Percentiles rank a stretch among this genome's conserved stretches.
These are phyloP conservation scores for Argyra leucocephala DNA, from an alignment of 2,888 invertebrate genomes.

Conservation along the genomic window DNA sequence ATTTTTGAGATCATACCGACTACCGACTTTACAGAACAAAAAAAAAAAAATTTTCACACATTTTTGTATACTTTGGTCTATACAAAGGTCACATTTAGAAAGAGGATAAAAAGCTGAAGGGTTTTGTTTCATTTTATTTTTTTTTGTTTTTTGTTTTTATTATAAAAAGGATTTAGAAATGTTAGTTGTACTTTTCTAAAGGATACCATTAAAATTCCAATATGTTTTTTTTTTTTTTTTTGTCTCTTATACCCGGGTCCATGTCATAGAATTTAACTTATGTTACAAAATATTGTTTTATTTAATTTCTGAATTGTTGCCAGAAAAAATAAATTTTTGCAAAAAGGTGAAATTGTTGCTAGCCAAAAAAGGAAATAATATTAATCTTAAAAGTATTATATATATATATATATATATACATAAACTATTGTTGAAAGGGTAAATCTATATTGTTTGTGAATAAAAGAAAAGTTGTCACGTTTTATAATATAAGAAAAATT, in stretches of 20 bases:
- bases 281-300: not conserved
- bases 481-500: not conserved
- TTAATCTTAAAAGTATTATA: too few species aligned
- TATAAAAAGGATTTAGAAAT: not conserved
- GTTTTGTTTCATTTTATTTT: not conserved
- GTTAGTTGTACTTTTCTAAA: not conserved
- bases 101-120: too few species aligned
- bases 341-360: not conserved
- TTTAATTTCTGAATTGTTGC: not conserved
- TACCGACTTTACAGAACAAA: not conserved
- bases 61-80: too few species aligned
- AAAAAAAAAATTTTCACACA: not conserved
- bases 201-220: not conserved
- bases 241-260: not conserved
- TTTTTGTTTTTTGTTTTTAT: not conserved
- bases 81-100: too few species aligned
- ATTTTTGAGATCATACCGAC: not conserved
- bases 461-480: constrained; percentile 3
- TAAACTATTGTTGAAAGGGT: not conserved
- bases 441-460: not conserved
- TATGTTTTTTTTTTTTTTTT: not conserved
- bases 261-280: not conserved
- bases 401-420: too few species aligned
- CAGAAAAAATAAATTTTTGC: not conserved
- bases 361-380: not conserved